Base-by-base conservation (phyloP, 1,140 invertebrate genomes). In the Drosophila albomicans region DNA sequence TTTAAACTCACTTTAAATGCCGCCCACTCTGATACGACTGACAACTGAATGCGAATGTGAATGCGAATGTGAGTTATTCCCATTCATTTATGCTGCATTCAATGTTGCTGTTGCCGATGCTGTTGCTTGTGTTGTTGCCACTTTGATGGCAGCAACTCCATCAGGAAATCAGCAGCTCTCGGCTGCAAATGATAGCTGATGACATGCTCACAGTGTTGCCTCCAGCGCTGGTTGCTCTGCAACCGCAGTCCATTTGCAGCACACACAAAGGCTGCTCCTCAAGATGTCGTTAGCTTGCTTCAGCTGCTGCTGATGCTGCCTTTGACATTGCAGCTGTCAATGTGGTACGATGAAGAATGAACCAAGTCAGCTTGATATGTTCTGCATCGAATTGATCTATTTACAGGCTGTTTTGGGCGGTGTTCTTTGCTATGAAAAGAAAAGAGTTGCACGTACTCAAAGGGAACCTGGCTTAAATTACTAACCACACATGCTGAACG, bases 251-350 rank as follows among this genome's bases (percentile, higher is more conserved):
- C 65, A 62, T 74, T 69, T 56, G 32, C 13, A 43, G 54, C 63
- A 61, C 16, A 15, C 45, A 58, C 38, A 41, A 49, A 49, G 46
- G 46, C 58, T 41, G 64, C 13, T 49, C 63, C 72, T 71, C 63
- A 71, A 71, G 58, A 81, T 64, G 69, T 68, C 52, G 62, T 81
- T 70, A 51, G 63, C 41, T 75, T 78, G 20, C 54, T 43, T 57
- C 20, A 4, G 20, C 20, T 25, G 30, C 30, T 32, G 1, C 5
- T 43, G 56, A 16, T 43, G 38, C n/a, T 75, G 78, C 32, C 54
- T 68, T 77, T 77, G 78, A 74, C 28, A 56, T 45, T 71, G 67
- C 52, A 48, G 66, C 58, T 75, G 79, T 68, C 76, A 78, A 78
- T 67, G 43, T 52, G 4, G 13, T 25, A 25, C 13, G 10, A 45